Evolutionary conservation across 2,888 invertebrate genomes (phyloP), one percentile per base, ranked within the genome.

Genomic region (Eupeodes luniger): DNA sequence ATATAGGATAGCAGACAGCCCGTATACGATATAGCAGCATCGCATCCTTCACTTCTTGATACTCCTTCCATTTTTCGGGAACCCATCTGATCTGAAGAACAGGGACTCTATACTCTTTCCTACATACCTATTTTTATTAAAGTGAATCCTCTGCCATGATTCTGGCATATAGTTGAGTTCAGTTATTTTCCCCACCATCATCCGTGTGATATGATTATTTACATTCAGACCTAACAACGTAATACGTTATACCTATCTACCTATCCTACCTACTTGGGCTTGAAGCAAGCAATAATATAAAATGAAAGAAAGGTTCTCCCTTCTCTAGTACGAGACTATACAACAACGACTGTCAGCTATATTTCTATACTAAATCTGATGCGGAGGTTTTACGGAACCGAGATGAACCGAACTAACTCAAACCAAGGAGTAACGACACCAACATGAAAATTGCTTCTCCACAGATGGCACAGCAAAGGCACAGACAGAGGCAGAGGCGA

Each of bases 141-240:
- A 64, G 80, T 76, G 72, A 86, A 76, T 83, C 79, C 79, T 82
- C 82, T 61, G 78, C 55, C 19, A 62, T 40, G 40, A 40, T 75
- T 61, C 67, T 74, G 40, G 53, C 27, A 27, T 55, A 57, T 44
- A 57, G 27, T 27, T 27, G 59, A 57, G 36, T 49, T 69, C 57
- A 59, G 59, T 69, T 51, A 66, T 36, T 27, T 27, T 49, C 77
- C 47, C 27, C 36, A 36, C 53, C 57, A 16, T 49, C 57, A 16
- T 49, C 62, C 76, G 19, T 61, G 16, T 19, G 57, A 76, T 27
- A 75, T 75, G 77, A 72, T 77, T 82, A 87, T 83, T 87, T 75
- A 86, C 86, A 86, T 81, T 74, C 62, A 67, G 72, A 66, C 66
- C 66, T 9, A 69, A 77, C 82, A 79, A 79, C 82, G 64, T 75